Conservation (phyloP, 2,797 vertebrate genomes). For the Aulostomus chinensis region DNA sequence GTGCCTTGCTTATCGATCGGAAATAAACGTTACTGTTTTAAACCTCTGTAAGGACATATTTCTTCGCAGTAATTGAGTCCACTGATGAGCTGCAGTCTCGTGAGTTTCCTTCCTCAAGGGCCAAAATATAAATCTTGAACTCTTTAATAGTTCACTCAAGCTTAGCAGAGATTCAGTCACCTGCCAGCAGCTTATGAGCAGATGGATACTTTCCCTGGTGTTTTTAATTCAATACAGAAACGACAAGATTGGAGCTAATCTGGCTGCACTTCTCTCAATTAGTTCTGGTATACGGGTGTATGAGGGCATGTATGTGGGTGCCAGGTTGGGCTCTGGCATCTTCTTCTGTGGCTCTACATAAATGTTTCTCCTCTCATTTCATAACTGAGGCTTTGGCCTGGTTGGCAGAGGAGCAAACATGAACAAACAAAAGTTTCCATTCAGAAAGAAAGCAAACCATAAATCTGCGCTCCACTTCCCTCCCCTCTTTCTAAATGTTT, state of each 20-base stretch:
- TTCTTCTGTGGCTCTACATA: constrained; percentile 50
- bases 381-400: constrained; percentile 44
- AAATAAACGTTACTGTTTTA: too few relatives aligned
- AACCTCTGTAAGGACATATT: constrained; percentile 33
- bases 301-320: constrained; percentile 11
- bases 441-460: constrained; percentile 63
- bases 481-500: constrained; percentile 8
- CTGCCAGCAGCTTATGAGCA: constrained; percentile 58
- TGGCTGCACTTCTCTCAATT: neutral
- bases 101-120: constrained; percentile 57
- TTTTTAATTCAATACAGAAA: too few relatives aligned
- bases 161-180: constrained; percentile 40
- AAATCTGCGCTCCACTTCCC: constrained; percentile 49
- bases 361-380: constrained; percentile 63
- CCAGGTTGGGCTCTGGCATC: constrained; percentile 47
- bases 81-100: constrained; percentile 47
- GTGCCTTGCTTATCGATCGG: too few relatives aligned
- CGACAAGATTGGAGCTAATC: constrained; percentile 9
- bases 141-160: constrained; percentile 23
- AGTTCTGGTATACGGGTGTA: constrained; percentile 12
- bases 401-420: constrained; percentile 55
- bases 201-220: too few relatives aligned
- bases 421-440: constrained; percentile 77
- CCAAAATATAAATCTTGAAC: constrained; percentile 54
- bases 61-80: constrained; percentile 36